Evolutionary conservation across 2,888 invertebrate species (phyloP), one percentile per base, ranked within the genome.

Genomic region (Ditylenchus weischeri): DNA sequence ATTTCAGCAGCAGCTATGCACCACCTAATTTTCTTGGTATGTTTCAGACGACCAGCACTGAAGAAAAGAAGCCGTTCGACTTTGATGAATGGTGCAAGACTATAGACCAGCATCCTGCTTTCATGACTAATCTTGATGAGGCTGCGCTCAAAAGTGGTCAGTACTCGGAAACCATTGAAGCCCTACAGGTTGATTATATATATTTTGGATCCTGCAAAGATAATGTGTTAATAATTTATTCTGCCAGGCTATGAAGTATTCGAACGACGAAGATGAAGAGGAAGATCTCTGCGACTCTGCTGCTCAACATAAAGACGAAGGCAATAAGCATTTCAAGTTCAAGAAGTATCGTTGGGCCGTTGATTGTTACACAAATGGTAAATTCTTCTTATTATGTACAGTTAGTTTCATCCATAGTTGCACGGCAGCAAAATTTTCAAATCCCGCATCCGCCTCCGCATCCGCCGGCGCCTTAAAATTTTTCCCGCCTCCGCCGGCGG

Each of bases 271-370:
- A 63, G 84, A 85, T 57, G 74, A 74, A n/a, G 69, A 65, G 15
- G 91, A 92, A 80, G 78, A 80, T 59, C 68, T 71, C 29, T 50
- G 69, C 48, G 93, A 93, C 82, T 86, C 92, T 36, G 94, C 95
- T 0, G 85, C 86, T 0, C 90, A 89, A 74, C 93, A 93, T 83
- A 95, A 94, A 84, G 92, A 92, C 66, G 96, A 96, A 85, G 98
- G 96, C 0, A 94, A 94, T 84, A 90, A 90, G 76, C 91, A 94
- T 84, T 94, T 93, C 84, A 91, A 93, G 82, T 89, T 90, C 80
- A 93, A 92, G 83, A 93, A 95, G 82, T 98, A 93, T 83, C 87
- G 91, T 71, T 87, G 92, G 83, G 92, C 94, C 0, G 89, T 93
- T 49, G 85, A 84, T 38, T 84, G 84, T 65, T 94, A 94, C 83